Conservation (phyloP, 2,797 vertebrate genomes). For the Loriculus beryllinus region DNA sequence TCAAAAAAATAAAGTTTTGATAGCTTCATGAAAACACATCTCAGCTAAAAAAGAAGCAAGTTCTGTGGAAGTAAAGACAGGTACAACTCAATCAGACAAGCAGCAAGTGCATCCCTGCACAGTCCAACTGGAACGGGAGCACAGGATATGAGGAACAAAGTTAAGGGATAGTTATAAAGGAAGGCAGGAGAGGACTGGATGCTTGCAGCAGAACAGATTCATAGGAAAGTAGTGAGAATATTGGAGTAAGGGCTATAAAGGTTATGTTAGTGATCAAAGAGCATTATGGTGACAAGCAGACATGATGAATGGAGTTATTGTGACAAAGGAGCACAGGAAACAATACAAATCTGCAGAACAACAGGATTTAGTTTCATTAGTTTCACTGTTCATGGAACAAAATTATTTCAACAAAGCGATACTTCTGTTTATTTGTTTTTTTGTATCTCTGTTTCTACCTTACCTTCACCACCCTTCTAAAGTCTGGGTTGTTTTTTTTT, state of each 20-base stretch:
- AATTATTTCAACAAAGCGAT: neutral
- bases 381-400: neutral
- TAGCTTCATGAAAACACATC: neutral
- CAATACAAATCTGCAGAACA: constrained; percentile 56
- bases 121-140: neutral
- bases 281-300: constrained; percentile 35
- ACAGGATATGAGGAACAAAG: neutral
- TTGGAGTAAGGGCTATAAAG: constrained; percentile 13
- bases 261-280: constrained; percentile 56
- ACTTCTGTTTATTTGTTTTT: neutral
- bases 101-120: neutral
- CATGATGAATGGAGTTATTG: constrained; percentile 54
- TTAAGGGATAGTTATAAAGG: neutral
- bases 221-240: constrained; percentile 21
- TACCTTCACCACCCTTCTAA: neutral
- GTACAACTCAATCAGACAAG: neutral
- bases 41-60: neutral
- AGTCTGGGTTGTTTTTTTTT: neutral
- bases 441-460: neutral
- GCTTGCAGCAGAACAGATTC: neutral
- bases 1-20: neutral
- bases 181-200: neutral
- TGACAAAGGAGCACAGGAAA: constrained; percentile 52
- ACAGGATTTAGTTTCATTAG: neutral
- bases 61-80: neutral